Conservation (phyloP, 2,888 invertebrate genomes). For the Graphium colonna region DNA sequence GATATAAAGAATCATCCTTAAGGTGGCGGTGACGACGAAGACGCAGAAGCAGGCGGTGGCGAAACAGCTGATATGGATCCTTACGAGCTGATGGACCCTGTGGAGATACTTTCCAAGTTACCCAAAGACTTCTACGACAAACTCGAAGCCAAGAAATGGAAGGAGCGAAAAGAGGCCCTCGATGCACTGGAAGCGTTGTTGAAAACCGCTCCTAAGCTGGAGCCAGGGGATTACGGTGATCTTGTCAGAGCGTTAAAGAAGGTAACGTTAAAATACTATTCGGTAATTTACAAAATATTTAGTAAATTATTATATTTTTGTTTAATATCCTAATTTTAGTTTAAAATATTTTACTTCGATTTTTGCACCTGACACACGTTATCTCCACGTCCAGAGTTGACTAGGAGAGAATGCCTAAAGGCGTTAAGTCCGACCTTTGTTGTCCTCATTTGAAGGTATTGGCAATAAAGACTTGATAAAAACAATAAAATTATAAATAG, state of each 20-base stretch:
- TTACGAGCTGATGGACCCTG: constrained; percentile 93
- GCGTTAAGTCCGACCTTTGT: no score
- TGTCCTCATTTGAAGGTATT: no score
- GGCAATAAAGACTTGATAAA: no score
- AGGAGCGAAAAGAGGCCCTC: constrained; percentile 94
- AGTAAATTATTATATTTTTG: no score
- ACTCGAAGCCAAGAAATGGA: constrained; percentile 97
- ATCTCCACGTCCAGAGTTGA: no score
- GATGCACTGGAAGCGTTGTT: constrained; percentile 89
- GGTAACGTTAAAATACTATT: constrained; percentile 67
- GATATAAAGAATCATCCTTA: no score
- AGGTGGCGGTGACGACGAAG: constrained; percentile 71
- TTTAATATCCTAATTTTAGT: no score
- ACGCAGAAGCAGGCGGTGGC: constrained; percentile 81
- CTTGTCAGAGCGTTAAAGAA: constrained; percentile 92
- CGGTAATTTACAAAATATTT: no score
- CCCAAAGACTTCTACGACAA: constrained; percentile 98
- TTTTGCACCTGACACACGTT: no score
- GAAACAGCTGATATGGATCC: constrained; percentile 89
- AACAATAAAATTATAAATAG: no score
- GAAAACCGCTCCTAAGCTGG: constrained; percentile 90
- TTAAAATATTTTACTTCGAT: no score
- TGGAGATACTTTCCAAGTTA: constrained; percentile 94
- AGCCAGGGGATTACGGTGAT: constrained; percentile 95
- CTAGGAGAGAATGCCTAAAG: no score